Percentiles rank a stretch among this genome's conserved stretches.
These are phyloP conservation scores for Tineola bisselliella DNA, from an alignment of 2,888 invertebrate genomes.

Conservation along the genomic window DNA sequence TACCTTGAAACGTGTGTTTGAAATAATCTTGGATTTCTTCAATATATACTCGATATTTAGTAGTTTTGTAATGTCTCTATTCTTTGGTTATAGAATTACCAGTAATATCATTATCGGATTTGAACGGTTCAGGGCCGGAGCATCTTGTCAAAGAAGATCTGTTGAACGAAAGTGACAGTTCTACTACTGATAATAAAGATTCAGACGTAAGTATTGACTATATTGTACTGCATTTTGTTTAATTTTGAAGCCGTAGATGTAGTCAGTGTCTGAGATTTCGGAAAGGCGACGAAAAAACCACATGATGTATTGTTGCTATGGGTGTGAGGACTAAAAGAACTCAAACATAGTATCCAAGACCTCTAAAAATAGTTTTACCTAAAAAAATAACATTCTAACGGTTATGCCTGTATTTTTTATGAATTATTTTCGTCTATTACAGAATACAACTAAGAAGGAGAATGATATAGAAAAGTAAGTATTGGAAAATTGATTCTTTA, in stretches of 20 bases:
- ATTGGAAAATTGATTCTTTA: no score
- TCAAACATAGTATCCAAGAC: no score
- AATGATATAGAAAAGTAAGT: constrained; percentile 45
- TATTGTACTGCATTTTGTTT: no score
- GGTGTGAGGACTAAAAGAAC: no score
- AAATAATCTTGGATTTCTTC: no score
- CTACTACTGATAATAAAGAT: constrained; percentile 31
- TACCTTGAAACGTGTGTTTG: no score
- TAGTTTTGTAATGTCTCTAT: neutral
- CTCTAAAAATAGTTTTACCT: no score
- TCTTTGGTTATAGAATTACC: constrained; percentile 35
- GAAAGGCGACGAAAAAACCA: no score
- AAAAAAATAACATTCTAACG: neutral
- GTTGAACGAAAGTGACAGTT: constrained; percentile 45
- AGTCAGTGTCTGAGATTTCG: no score
- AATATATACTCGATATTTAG: no score
- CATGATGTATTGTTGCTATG: no score
- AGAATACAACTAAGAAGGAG: constrained; percentile 33
- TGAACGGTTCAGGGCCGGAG: constrained; percentile 32
- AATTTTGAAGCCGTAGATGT: no score
- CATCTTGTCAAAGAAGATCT: constrained; percentile 50
- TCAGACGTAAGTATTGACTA: constrained; percentile 22
- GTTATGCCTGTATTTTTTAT: neutral
- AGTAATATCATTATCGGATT: constrained; percentile 28
- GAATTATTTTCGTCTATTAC: constrained; percentile 20